phyloP scores from a whole-genome alignment of 1,140 invertebrate species.

The Panulirus ornatus region DNA sequence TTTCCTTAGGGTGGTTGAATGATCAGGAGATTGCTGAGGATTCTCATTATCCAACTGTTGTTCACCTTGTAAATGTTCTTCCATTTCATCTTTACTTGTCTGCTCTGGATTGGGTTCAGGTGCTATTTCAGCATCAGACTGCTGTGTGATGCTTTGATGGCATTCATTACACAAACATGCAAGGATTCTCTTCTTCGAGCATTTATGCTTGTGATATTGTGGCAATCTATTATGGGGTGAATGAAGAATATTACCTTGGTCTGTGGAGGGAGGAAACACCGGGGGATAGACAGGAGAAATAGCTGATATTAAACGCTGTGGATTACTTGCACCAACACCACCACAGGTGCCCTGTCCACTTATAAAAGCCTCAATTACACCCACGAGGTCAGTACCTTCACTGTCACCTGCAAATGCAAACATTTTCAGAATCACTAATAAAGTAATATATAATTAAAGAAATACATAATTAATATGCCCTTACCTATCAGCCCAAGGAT shows the following conservation, averaged over 20 bases:
- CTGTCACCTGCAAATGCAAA: slow-evolving; percentile 35
- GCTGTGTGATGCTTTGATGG: too few species aligned
- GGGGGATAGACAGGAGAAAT: not conserved
- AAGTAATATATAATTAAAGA: too few species aligned
- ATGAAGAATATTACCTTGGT: not conserved
- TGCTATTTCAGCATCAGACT: not conserved
- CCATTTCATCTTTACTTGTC: not conserved
- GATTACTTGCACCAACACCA: not conserved
- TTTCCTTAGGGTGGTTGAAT: not conserved
- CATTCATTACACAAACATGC: not conserved
- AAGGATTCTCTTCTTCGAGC: not conserved
- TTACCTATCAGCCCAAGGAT: too few species aligned
- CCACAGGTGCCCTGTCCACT: not conserved
- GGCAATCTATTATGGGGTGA: not conserved
- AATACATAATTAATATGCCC: too few species aligned
- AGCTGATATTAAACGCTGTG: not conserved
- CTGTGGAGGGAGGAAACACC: not conserved
- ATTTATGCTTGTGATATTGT: not conserved
- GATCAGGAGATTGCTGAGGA: not conserved
- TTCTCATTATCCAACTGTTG: not conserved
- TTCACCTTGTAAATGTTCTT: not conserved
- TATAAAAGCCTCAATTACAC: slow-evolving; percentile 8
- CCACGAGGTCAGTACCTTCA: not conserved
- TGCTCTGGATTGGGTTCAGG: not conserved
- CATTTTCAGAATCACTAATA: too few species aligned